phyloP scores from a whole-genome alignment of 2,797 vertebrate genomes.

The Tinamus major region DNA sequence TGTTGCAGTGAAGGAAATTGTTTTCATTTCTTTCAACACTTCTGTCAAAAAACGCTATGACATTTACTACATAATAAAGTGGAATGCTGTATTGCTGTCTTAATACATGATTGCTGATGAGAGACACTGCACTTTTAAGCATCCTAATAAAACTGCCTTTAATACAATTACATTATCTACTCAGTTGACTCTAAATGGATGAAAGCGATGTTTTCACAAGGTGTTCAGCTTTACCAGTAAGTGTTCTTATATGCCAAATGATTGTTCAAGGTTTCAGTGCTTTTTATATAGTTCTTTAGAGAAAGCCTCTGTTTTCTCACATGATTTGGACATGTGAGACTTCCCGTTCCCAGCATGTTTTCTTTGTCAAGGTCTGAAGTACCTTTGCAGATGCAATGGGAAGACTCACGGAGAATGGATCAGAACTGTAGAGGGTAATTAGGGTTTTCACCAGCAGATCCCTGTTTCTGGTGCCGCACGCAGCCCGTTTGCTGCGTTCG shows the following conservation, averaged over 20 bases:
- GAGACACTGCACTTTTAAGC: slow-evolving; percentile 12
- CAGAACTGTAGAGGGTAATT: background rate
- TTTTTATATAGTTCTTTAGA: background rate
- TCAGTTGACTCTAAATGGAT: slow-evolving; percentile 15
- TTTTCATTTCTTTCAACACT: slow-evolving; percentile 71
- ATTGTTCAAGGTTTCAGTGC: background rate
- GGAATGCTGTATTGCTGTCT: slow-evolving; percentile 67
- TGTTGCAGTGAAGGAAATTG: slow-evolving; percentile 33
- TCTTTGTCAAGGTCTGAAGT: background rate
- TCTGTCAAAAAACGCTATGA: slow-evolving; percentile 68
- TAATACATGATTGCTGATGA: slow-evolving; percentile 20
- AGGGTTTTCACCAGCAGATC: background rate
- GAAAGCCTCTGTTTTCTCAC: background rate
- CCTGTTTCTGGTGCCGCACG: background rate
- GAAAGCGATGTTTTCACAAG: background rate
- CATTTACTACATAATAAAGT: slow-evolving; percentile 75
- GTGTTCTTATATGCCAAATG: background rate
- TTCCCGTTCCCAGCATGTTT: background rate
- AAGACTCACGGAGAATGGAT: background rate
- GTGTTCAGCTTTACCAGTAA: background rate
- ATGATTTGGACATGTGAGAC: background rate
- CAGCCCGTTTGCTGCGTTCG: background rate
- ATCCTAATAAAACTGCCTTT: slow-evolving; percentile 49
- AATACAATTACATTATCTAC: slow-evolving; percentile 12
- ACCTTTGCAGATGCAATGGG: background rate